These are phyloP conservation scores for Fulica atra DNA, from an alignment of 2,113 vertebrate species.

Conservation along the genomic window DNA sequence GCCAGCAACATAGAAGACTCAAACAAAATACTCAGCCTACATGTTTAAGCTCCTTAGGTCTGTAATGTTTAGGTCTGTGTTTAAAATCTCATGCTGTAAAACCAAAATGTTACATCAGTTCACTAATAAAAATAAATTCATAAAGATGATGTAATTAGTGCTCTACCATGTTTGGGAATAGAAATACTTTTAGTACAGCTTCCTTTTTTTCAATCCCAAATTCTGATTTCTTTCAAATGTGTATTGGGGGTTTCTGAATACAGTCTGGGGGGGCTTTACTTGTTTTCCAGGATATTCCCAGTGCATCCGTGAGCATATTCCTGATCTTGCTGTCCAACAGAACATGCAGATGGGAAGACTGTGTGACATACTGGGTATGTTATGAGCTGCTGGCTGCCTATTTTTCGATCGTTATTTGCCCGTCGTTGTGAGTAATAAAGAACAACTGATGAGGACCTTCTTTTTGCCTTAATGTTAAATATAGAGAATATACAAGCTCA, in stretches of 20 bases:
- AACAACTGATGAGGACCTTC: neutral
- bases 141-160: neutral
- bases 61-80: neutral
- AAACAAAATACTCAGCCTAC: neutral
- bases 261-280: neutral
- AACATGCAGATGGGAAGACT: constrained; percentile 87
- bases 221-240: neutral
- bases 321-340: constrained; percentile 78
- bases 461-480: neutral
- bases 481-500: neutral
- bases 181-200: neutral
- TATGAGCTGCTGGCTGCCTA: neutral
- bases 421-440: neutral
- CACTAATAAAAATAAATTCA: neutral
- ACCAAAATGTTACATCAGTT: neutral
- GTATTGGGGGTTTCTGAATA: neutral
- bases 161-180: neutral
- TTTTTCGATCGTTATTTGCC: neutral
- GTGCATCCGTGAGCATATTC: constrained; percentile 64
- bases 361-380: constrained; percentile 85
- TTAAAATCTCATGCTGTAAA: neutral
- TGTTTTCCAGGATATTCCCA: constrained; percentile 81
- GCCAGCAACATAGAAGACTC: neutral
- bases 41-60: neutral
- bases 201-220: neutral